A percentile compares a stretch with the other conserved stretches of the same genome.
Conservation (phyloP, 2,113 vertebrate species). For the Perca flavescens region DNA sequence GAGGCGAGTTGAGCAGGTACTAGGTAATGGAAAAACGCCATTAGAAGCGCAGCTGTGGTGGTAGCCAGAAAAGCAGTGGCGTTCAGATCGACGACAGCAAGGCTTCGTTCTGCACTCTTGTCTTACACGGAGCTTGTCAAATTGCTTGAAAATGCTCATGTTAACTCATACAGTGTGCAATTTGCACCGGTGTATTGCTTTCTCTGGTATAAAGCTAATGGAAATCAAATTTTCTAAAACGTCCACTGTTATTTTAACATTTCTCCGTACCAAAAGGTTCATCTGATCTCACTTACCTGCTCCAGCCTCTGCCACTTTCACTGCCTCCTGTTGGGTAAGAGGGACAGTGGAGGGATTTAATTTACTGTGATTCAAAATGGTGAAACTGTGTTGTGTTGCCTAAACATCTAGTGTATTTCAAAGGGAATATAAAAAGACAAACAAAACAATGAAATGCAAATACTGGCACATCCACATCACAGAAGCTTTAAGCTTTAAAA, state of each 20-base stretch:
- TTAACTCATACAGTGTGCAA: not conserved
- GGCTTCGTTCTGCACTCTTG: not conserved
- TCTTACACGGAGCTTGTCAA: slow-evolving; percentile 1
- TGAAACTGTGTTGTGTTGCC: not conserved
- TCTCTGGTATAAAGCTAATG: not conserved
- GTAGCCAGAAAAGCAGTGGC: slow-evolving; percentile 3
- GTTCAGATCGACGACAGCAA: slow-evolving; percentile 23
- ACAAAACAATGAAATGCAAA: slow-evolving; percentile 21
- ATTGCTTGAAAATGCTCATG: not conserved
- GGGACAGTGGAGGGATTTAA: slow-evolving; percentile 34
- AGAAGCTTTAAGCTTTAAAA: not conserved
- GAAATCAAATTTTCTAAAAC: not conserved
- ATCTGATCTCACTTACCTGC: slow-evolving; percentile 64
- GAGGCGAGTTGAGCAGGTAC: too few relatives aligned
- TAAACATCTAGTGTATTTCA: slow-evolving; percentile 8
- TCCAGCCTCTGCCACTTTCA: slow-evolving; percentile 9
- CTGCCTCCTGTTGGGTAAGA: slow-evolving; percentile 63
- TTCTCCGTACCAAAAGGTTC: slow-evolving; percentile 1
- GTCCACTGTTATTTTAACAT: not conserved
- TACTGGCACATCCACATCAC: slow-evolving; percentile 3
- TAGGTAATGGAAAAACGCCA: not conserved
- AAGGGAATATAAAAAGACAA: not conserved
- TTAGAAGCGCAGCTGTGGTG: slow-evolving; percentile 16
- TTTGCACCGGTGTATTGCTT: not conserved
- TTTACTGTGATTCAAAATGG: slow-evolving; percentile 4